Conservation (phyloP, 2,113 vertebrate species). For the Coregonus clupeaformis region DNA sequence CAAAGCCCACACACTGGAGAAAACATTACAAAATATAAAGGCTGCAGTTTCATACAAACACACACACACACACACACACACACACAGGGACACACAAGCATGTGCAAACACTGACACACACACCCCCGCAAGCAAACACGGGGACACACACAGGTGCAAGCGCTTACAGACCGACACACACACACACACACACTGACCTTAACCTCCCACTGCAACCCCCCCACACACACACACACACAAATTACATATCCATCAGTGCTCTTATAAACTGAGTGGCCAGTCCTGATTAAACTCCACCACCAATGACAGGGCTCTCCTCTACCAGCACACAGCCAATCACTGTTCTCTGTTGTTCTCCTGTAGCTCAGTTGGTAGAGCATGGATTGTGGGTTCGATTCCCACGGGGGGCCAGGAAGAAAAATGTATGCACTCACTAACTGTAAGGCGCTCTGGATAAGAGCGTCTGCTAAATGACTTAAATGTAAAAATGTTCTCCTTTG, state of each 20-base stretch:
- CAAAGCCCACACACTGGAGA: constrained; percentile 6
- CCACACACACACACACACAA: too few species aligned
- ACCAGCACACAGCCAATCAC: constrained; percentile 6
- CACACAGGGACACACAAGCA: background rate
- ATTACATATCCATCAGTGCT: background rate
- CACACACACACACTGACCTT: too few species aligned
- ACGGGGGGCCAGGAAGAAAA: too few species aligned
- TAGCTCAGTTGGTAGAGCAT: too few species aligned
- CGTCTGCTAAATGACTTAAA: too few species aligned
- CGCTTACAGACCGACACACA: too few species aligned
- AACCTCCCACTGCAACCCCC: too few species aligned
- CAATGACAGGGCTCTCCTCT: constrained; percentile 12
- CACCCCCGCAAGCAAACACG: background rate
- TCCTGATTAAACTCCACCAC: constrained; percentile 7
- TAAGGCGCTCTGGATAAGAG: too few species aligned
- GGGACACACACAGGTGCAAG: too few species aligned
- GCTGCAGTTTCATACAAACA: constrained; percentile 2
- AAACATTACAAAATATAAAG: background rate
- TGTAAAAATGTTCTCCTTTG: constrained; percentile 54
- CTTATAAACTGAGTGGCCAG: constrained; percentile 5
- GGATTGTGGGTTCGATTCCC: too few species aligned
- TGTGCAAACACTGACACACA: too few species aligned
- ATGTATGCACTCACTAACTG: too few species aligned
- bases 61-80: constrained; percentile 9
- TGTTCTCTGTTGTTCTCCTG: constrained; percentile 25